Evolutionary conservation across 2,797 vertebrate genomes (phyloP).

Genomic region (Clarias pachynema): DNA sequence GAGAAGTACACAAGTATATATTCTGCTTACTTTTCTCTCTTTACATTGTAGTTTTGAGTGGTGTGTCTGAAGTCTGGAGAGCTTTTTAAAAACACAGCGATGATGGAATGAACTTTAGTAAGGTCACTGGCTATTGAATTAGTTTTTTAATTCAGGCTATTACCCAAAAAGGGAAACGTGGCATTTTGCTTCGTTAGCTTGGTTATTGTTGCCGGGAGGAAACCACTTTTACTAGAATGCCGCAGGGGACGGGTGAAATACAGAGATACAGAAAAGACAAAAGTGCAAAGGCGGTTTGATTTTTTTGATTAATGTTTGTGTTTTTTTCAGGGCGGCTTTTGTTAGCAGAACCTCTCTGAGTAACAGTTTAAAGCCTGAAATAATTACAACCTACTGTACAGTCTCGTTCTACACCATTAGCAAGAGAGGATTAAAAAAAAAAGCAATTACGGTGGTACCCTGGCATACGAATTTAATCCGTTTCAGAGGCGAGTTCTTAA

Average conservation of each 20-base stretch:
- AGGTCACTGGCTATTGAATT: background rate
- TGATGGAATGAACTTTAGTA: background rate
- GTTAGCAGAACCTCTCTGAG: background rate
- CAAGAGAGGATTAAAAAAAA: too few relatives aligned
- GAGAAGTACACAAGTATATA: background rate
- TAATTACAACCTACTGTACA: too few relatives aligned
- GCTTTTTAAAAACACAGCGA: background rate
- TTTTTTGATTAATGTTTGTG: background rate
- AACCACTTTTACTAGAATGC: background rate
- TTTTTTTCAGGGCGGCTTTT: background rate
- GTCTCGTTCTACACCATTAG: too few relatives aligned
- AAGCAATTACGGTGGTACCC: too few relatives aligned
- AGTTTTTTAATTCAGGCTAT: background rate
- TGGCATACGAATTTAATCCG: too few relatives aligned
- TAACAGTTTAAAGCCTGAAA: background rate
- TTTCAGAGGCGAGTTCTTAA: too few relatives aligned
- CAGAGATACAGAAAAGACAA: background rate
- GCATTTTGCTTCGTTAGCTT: background rate
- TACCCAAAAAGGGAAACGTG: background rate
- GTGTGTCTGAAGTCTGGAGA: background rate
- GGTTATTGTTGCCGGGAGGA: background rate
- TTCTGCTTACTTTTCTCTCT: background rate
- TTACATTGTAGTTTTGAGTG: background rate
- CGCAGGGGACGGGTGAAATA: background rate
- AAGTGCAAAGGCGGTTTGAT: background rate